Evolutionary conservation across 2,888 invertebrate genomes (phyloP), one percentile per base, ranked within the genome.

Genomic region (Synergus laeviventris): DNA sequence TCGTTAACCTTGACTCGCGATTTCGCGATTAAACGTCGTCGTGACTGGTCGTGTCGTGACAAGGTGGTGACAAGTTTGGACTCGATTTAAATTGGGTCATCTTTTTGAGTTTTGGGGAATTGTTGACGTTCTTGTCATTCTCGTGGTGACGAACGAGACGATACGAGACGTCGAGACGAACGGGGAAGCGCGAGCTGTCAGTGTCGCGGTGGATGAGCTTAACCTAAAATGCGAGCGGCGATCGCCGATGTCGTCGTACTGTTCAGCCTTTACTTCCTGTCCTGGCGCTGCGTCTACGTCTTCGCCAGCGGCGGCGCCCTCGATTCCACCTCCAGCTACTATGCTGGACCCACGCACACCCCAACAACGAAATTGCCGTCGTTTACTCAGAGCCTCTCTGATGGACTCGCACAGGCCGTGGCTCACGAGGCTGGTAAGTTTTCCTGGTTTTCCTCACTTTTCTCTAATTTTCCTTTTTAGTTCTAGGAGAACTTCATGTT

Each of bases 361-460:
- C 78, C 87, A 82, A 82, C 87, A 78, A 82, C 85, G 76, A 89
- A 87, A 80, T 81, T 87, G 61, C 76, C 87, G 73, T 84, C 89
- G 16, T 89, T 89, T 79, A 85, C 90, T 31, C 83, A 88, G 18
- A 89, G 87, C 64, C 89, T 93, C 78, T 92, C 92, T 84, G 93
- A 94, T 89, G 92, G 93, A 81, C 91, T 93, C 90, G 92, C 93
- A 61, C 92, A 93, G 87, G 93, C 93, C 38, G 92, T 93, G 78
- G 92, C 92, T 83, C 92, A 93, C 84, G 94, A 94, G 87, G 91
- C 92, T 82, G 92, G 93, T 93, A 89, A 90, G 86, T 86, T 80
- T 86, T 18, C 18, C 18, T 18, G n/a, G 4, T 56, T 74, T 59
- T 59, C n/a, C 49, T 21, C 14, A 31, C 18, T 5, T 49, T 45